A percentile compares a stretch with the other conserved stretches of the same genome.
phyloP scores from a whole-genome alignment of 2,113 vertebrate species.

The Macquaria australasica region DNA sequence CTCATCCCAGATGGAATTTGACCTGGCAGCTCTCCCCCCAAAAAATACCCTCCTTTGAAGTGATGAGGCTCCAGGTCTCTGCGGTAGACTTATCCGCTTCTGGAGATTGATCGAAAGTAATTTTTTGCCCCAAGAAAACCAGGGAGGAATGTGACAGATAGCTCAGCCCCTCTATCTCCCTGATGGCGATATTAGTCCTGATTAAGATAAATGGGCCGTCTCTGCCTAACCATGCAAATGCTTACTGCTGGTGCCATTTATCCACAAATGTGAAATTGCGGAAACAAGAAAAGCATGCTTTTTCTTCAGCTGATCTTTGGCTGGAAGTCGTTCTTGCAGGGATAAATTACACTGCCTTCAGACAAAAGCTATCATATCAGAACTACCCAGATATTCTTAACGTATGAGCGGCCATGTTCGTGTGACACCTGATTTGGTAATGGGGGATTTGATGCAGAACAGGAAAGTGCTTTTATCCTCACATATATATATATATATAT shows the following conservation, averaged over 20 bases:
- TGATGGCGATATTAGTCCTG: slow-evolving; percentile 79
- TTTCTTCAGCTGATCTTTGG: slow-evolving; percentile 50
- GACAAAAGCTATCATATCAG: slow-evolving; percentile 27
- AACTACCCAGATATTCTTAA: slow-evolving; percentile 19
- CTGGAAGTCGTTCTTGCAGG: slow-evolving; percentile 13
- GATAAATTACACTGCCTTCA: slow-evolving; percentile 51
- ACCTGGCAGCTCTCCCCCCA: slow-evolving; percentile 48
- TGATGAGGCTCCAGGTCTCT: slow-evolving; percentile 70
- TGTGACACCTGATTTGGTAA: slow-evolving; percentile 25
- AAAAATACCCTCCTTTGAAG: slow-evolving; percentile 63
- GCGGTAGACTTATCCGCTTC: slow-evolving; percentile 74
- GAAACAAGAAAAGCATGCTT: slow-evolving; percentile 46
- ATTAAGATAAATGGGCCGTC: slow-evolving; percentile 79
- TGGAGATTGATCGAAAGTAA: slow-evolving; percentile 77
- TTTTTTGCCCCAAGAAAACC: slow-evolving; percentile 75
- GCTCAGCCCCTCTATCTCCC: slow-evolving; percentile 68
- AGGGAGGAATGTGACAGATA: slow-evolving; percentile 70
- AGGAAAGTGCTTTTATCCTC: slow-evolving; percentile 40
- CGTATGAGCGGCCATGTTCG: slow-evolving; percentile 19
- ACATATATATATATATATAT: slow-evolving; percentile 16
- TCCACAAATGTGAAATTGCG: slow-evolving; percentile 48
- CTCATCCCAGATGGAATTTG: slow-evolving; percentile 68
- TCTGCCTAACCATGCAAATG: slow-evolving; percentile 77
- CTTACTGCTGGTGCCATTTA: slow-evolving; percentile 58
- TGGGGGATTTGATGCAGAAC: slow-evolving; percentile 29